These are phyloP conservation scores for Brachionus calyciflorus DNA, from an alignment of 1,140 invertebrate genomes.

Conservation along the genomic window DNA sequence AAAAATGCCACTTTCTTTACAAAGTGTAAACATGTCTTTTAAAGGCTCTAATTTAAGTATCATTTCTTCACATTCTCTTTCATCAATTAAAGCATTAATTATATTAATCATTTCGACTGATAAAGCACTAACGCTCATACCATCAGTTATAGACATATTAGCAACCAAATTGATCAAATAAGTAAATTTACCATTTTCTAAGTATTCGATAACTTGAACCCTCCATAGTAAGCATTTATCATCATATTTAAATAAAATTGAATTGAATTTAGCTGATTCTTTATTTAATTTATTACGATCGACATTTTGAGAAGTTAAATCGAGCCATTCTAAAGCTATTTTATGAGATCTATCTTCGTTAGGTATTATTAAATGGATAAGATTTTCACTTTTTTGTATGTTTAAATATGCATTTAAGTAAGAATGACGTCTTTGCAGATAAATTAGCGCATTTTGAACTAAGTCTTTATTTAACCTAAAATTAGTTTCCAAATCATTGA, in stretches of 20 bases:
- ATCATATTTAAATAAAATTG: neutral
- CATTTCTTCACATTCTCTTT: constrained; percentile 20
- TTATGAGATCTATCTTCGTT: no score
- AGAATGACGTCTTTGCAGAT: no score
- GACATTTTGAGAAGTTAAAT: neutral
- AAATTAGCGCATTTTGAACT: neutral
- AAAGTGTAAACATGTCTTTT: neutral
- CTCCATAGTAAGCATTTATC: constrained; percentile 6
- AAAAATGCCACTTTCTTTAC: neutral
- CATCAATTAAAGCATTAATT: constrained; percentile 1
- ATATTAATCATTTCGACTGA: constrained; percentile 9
- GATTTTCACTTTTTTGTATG: no score
- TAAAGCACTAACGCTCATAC: constrained; percentile 4
- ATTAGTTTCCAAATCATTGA: neutral
- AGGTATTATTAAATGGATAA: no score
- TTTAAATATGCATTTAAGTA: no score
- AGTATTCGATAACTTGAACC: neutral
- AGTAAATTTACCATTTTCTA: constrained; percentile 17
- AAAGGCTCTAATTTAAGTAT: neutral
- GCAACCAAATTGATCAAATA: neutral
- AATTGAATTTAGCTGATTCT: neutral
- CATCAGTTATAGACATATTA: constrained; percentile 39
- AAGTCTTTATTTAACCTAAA: neutral
- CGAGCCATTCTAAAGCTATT: neutral
- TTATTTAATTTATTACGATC: neutral